Percentiles rank a stretch among this genome's conserved stretches.
These are phyloP conservation scores for Cephus rjabovi DNA, from an alignment of 2,888 invertebrate species.

Conservation along the genomic window DNA sequence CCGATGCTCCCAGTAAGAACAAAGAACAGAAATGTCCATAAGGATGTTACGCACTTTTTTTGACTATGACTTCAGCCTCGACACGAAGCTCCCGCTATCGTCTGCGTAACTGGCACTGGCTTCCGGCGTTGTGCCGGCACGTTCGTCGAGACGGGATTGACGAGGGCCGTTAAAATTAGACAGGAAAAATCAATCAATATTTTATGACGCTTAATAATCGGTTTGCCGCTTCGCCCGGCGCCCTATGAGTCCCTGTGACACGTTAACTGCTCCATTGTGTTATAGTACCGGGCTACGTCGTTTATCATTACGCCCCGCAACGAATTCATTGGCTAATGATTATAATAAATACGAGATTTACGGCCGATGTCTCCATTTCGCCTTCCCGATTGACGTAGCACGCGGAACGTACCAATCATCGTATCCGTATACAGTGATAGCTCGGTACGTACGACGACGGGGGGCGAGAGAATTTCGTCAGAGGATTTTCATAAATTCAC, in stretches of 20 bases:
- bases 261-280: constrained; percentile 29
- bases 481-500: background rate
- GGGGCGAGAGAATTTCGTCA: background rate
- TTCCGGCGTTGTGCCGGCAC: constrained; percentile 24
- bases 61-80: background rate
- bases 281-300: constrained; percentile 26
- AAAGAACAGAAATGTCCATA: background rate
- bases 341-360: constrained; percentile 28
- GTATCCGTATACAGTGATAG: background rate
- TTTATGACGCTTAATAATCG: constrained; percentile 51
- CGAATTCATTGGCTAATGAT: constrained; percentile 16
- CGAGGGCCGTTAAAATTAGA: constrained; percentile 43
- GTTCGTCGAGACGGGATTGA: constrained; percentile 31
- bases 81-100: background rate
- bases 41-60: background rate
- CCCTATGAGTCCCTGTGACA: constrained; percentile 25
- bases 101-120: constrained; percentile 11
- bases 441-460: background rate
- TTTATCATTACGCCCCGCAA: constrained; percentile 30
- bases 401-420: background rate
- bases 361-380: constrained; percentile 33
- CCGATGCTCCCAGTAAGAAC: background rate
- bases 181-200: constrained; percentile 49
- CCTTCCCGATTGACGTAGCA: background rate
- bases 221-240: constrained; percentile 24